These are phyloP conservation scores for Aphaenogaster ashmeadi DNA, from an alignment of 1,140 invertebrate species.

Conservation along the genomic window DNA sequence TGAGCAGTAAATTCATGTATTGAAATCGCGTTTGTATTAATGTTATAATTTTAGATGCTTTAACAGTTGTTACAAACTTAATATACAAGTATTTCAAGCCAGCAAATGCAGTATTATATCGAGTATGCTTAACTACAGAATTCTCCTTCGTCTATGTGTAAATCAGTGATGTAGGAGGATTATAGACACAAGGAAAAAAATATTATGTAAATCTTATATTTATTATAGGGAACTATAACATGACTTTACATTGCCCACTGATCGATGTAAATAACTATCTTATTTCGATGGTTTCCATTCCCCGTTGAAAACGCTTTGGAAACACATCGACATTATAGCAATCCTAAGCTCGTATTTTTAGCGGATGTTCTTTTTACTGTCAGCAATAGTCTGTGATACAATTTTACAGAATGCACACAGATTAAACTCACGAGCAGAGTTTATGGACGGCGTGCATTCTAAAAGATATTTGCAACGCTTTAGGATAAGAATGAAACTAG, in stretches of 20 bases:
- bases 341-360: conserved; percentile 64
- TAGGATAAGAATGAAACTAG: conserved; percentile 44
- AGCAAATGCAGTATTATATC: conserved; percentile 53
- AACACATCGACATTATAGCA: conserved; percentile 54
- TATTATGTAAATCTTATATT: conserved; percentile 47
- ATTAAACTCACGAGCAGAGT: neutral
- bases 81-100: conserved; percentile 1
- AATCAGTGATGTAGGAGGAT: conserved; percentile 24
- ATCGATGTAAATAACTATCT: conserved; percentile 62
- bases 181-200: neutral
- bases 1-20: conserved; percentile 23
- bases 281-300: conserved; percentile 37
- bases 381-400: conserved; percentile 75
- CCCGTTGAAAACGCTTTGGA: conserved; percentile 50
- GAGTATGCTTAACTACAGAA: conserved; percentile 28
- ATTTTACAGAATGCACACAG: conserved; percentile 68
- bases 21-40: conserved; percentile 14
- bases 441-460: conserved; percentile 60
- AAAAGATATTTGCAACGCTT: conserved; percentile 68
- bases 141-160: neutral
- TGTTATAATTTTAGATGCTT: conserved; percentile 60
- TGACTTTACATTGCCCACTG: conserved; percentile 38
- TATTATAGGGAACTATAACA: conserved; percentile 11
- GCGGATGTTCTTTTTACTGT: conserved; percentile 69
- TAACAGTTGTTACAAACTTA: conserved; percentile 35